Conservation (phyloP, 2,113 vertebrate genomes). For the Nestor notabilis region DNA sequence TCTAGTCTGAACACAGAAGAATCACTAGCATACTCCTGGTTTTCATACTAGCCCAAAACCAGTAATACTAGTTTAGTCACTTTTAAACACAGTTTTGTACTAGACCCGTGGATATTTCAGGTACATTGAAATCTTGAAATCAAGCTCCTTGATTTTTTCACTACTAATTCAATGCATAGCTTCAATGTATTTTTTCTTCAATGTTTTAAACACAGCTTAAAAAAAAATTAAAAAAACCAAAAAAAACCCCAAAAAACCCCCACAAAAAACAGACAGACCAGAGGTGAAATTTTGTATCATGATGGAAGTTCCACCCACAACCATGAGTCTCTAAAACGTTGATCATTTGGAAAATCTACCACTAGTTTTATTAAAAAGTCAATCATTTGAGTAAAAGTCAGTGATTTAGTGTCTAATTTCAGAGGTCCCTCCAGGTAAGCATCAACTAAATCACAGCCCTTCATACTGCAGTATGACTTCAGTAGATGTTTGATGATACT, state of each 20-base stretch:
- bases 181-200: neutral
- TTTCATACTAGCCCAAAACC: neutral
- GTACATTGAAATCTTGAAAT: neutral
- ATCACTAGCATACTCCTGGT: neutral
- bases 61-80: neutral
- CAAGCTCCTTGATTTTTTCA: neutral
- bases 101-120: neutral
- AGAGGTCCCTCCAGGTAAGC: neutral
- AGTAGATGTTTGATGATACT: neutral
- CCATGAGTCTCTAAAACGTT: neutral
- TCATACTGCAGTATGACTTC: neutral
- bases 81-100: neutral
- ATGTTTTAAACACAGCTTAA: neutral
- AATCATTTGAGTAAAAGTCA: neutral
- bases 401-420: constrained; percentile 10
- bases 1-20: neutral
- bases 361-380: constrained; percentile 9
- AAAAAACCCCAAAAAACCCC: no score
- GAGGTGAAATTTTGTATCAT: neutral
- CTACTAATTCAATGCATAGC: neutral
- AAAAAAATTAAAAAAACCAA: no score
- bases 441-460: neutral
- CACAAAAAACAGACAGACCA: no score
- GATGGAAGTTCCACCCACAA: neutral
- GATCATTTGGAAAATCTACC: neutral